Percentiles rank a stretch among this genome's conserved stretches.
Evolutionary conservation across 2,113 vertebrate genomes (phyloP).

Genomic region (Salvelinus namaycush): DNA sequence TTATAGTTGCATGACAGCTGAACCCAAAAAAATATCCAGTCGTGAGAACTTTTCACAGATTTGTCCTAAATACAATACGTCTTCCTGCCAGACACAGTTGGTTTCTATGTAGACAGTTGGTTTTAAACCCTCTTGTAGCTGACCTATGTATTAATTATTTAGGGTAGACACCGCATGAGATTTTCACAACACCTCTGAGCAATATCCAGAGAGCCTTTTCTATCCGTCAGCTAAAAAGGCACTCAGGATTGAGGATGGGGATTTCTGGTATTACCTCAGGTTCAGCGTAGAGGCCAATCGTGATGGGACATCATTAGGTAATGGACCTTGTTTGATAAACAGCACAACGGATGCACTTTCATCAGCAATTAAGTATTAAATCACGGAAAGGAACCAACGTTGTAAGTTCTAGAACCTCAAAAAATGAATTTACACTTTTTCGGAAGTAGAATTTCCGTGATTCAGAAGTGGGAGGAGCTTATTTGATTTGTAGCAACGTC

Average conservation of each 20-base stretch:
- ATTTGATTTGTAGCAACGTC: not conserved
- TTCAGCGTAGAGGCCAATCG: constrained; percentile 14
- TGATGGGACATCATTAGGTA: constrained; percentile 42
- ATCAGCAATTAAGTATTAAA: constrained; percentile 19
- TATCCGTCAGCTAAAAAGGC: not conserved
- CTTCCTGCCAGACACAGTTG: not conserved
- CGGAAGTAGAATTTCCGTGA: no score
- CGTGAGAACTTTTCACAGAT: not conserved
- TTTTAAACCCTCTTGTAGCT: not conserved
- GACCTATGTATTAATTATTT: constrained; percentile 20
- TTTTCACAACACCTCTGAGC: not conserved
- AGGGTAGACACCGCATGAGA: constrained; percentile 7
- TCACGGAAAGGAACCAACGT: not conserved
- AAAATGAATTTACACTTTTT: not conserved
- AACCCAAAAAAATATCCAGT: not conserved
- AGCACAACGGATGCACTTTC: constrained; percentile 15
- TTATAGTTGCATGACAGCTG: no score
- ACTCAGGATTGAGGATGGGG: not conserved
- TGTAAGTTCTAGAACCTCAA: not conserved
- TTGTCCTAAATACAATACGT: not conserved
- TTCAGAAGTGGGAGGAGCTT: not conserved
- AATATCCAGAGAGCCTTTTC: not conserved
- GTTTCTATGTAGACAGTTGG: not conserved
- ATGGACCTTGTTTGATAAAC: constrained; percentile 40
- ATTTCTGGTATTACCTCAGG: constrained; percentile 21